Evolutionary conservation across 2,888 invertebrate species (phyloP).

Genomic region (Chirona hameri): DNA sequence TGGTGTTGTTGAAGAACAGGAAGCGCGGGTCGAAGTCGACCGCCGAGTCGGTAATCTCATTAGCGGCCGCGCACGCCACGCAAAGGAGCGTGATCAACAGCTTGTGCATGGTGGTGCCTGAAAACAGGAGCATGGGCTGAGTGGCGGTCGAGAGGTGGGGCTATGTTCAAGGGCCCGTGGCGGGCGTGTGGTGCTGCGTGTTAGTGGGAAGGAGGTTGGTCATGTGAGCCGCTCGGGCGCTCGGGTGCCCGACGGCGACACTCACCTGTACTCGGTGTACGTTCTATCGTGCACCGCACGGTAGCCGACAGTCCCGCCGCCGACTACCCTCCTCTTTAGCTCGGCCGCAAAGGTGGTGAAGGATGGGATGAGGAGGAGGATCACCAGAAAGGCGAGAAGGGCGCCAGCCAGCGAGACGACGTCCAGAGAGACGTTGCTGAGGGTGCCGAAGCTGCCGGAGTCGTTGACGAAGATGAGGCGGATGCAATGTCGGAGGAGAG

Average conservation of each 20-base stretch:
- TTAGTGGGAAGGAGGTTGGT: not conserved
- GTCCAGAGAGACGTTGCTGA: not conserved
- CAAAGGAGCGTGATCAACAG: not conserved
- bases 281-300: no score
- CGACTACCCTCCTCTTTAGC: not conserved
- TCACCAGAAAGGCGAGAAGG: not conserved
- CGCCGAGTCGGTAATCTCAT: not conserved
- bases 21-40: constrained; percentile 6
- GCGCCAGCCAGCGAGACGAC: not conserved
- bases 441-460: not conserved
- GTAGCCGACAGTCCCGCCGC: not conserved
- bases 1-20: not conserved
- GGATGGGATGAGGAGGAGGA: not conserved
- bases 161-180: not conserved
- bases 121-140: not conserved
- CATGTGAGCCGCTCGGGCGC: not conserved
- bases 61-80: not conserved
- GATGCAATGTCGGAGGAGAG: not conserved
- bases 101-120: constrained; percentile 14
- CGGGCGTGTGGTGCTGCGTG: not conserved
- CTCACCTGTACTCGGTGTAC: not conserved
- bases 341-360: not conserved
- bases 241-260: not conserved
- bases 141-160: not conserved
- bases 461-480: not conserved